Base-by-base conservation (phyloP, 2,113 vertebrate genomes). In the Lethenteron camtschaticum region DNA sequence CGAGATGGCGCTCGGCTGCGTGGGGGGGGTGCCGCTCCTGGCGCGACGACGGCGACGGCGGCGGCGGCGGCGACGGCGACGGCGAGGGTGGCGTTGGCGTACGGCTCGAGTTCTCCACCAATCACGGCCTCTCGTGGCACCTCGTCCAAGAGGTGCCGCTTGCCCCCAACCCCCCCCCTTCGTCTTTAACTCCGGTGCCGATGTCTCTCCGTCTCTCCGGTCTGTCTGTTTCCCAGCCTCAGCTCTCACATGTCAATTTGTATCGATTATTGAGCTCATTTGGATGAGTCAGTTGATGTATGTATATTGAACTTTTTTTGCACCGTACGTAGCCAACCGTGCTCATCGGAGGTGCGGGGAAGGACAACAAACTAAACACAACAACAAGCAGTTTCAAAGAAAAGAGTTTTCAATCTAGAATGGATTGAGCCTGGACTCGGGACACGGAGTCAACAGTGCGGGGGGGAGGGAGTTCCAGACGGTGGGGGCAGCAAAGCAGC, bases 61-160 rank as follows among this genome's bases (percentile, higher is more conserved):
- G 88, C 2, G 85, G 89, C 69, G 83, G 41, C 41, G 41, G 6
- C 5, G 41, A 6, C 41, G 41, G 87, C 18, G 91, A 88, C 2
- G 85, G 89, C 69, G 83, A 97, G 70, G 91, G 96, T 74, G 94
- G 96, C 81, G 96, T 94, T 71, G 91, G 95, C 74, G 87, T 99
- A 76, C 94, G 87, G 69, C 79, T 99, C 79, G 92, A 99, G 76
- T 99, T 95, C 69, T 99, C 94, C 73, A 91, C 89, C 76, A 99
- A 99, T 77, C 94, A 99, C 0, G 94, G 94, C 58, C 86, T 99
- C 69, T 96, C 92, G 0, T 99, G 94, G 94, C 91, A 96, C 76
- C 84, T 96, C 57, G 88, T 99, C 72, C 95, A 96, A 79, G 87
- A 92, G 85, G 94, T 96, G 77, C 80, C 41, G 41, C 41, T 41